phyloP scores from a whole-genome alignment of 2,797 vertebrate genomes.

The Tympanoctomys barrerae region DNA sequence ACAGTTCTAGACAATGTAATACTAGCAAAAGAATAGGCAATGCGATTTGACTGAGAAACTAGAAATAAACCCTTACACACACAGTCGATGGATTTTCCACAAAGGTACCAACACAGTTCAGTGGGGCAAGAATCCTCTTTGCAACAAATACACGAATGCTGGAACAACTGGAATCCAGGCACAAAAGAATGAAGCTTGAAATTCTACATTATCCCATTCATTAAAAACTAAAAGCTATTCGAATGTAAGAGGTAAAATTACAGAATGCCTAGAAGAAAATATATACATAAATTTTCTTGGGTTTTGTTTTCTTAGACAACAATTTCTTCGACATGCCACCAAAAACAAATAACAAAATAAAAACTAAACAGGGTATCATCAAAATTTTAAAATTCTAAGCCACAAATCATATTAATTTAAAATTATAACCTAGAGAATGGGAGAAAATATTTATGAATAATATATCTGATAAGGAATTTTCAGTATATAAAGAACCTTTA shows the following conservation, averaged over 20 bases:
- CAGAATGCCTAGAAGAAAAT: slow-evolving; percentile 40
- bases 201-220: neutral
- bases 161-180: neutral
- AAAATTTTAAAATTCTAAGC: slow-evolving; percentile 6
- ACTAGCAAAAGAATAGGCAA: neutral
- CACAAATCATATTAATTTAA: neutral
- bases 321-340: neutral
- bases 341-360: slow-evolving; percentile 40
- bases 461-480: neutral
- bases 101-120: neutral
- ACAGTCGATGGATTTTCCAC: neutral
- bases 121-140: neutral
- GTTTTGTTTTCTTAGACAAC: neutral
- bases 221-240: neutral
- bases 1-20: neutral
- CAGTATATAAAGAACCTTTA: neutral
- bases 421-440: neutral
- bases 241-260: neutral
- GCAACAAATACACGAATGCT: neutral
- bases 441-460: slow-evolving; percentile 35
- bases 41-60: neutral
- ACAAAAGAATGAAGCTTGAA: slow-evolving; percentile 42
- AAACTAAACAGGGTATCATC: neutral
- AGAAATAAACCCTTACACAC: neutral
- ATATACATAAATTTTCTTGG: neutral